Base-by-base conservation (phyloP, 1,140 invertebrate genomes). In the Danaus plexippus region DNA sequence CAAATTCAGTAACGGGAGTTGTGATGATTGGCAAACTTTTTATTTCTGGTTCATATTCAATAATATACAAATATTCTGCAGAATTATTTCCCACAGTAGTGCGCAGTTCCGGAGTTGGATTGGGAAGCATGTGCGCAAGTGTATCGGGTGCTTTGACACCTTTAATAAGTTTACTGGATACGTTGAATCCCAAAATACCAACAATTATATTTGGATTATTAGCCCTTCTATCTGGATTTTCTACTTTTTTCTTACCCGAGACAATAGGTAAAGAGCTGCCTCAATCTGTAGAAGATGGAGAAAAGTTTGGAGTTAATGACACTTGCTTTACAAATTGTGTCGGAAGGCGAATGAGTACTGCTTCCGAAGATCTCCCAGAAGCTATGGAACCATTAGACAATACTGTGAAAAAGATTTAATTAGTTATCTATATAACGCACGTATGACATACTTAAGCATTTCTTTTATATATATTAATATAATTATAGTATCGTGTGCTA, bases 51-150 rank as follows among this genome's bases (percentile, higher is more conserved):
- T 94, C 94, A 0, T 97, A 96, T 80, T 93, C 93, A 42, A 92
- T 95, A 3, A 92, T 95, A 60, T 97, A 96, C 68, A 94, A 96
- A 71, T 97, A 96, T 87, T 95, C 94, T 0, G 94, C 95, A 4
- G 95, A 97, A 86, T 79, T 97, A 1, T 87, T 97, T 43, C 95
- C 95, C 7, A 97, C 95, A 0, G 95, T 96, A 8, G 94, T 97
- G 1, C 85, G 95, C 42, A 95, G 94, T 11, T 94, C 96, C 78
- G 95, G 95, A 1, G 93, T 96, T 1, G 92, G 94, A 22, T 85
- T 95, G 0, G 95, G 95, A 51, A 94, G 95, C 69, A 96, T 96
- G 69, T 94, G 94, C 89, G 95, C 95, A 11, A 96, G 95, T 73
- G 91, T 95, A 0, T 93, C 94, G 3, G 94, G 93, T 57, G 93